A percentile compares a stretch with the other conserved stretches of the same genome.
Evolutionary conservation across 1,140 invertebrate genomes (phyloP).

Genomic region (Drosophila albomicans): DNA sequence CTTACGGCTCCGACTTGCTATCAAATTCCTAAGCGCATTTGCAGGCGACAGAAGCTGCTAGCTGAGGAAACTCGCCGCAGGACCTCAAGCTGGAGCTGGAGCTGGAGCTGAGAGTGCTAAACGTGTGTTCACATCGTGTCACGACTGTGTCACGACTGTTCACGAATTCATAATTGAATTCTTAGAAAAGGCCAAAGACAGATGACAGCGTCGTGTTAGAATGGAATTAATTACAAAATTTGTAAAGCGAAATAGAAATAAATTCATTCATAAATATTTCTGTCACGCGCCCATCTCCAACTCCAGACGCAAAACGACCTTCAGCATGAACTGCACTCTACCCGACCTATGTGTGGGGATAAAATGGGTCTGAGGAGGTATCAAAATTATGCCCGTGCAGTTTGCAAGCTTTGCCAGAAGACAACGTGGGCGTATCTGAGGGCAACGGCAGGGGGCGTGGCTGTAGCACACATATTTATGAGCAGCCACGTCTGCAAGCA

Average conservation of each 20-base stretch:
- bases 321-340: conserved; percentile 66
- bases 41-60: conserved; percentile 5
- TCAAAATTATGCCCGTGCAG: conserved; percentile 72
- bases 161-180: background rate
- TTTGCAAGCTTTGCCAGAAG: conserved; percentile 51
- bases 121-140: background rate
- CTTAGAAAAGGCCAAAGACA: background rate
- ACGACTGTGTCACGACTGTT: background rate
- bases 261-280: background rate
- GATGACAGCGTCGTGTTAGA: background rate
- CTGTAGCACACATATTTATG: conserved; percentile 58
- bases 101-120: background rate
- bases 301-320: conserved; percentile 20
- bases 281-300: conserved; percentile 7
- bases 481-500: conserved; percentile 57
- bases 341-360: conserved; percentile 1
- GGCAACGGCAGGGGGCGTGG: conserved; percentile 14
- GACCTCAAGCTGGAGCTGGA: background rate
- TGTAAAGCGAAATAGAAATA: background rate
- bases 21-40: conserved; percentile 63
- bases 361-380: conserved; percentile 14
- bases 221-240: background rate
- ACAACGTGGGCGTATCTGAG: background rate
- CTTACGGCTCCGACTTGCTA: conserved; percentile 50
- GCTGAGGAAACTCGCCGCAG: background rate